Base-by-base conservation (phyloP, 2,113 vertebrate species). In the crab-eating macaque (Macaca fascicularis) region DNA sequence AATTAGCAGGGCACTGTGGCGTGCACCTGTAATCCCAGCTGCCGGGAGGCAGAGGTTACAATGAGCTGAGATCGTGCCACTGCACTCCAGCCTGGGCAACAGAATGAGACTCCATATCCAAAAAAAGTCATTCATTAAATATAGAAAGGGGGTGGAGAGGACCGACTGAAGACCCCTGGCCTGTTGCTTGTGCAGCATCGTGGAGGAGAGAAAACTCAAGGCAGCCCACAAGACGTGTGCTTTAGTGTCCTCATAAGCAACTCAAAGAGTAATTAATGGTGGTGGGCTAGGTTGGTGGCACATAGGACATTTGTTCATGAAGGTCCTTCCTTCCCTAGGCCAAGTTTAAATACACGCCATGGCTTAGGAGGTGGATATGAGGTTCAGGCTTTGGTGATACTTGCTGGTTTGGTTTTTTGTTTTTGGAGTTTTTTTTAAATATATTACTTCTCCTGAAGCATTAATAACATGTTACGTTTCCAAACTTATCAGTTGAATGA, bases 391-490 rank as follows among this genome's bases (percentile, higher is more conserved):
- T 97, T 72, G 97, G 97, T 30, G 96, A 69, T 57, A 92, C 90
- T 81, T 59, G 40, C 74, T 43, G 88, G 50, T 17, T 43, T 50
- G 23, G 50, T 93, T 81, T 43, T 93, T 20, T 38, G 79, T 75
- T 75, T 43, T 75, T 97, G 95, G 93, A 87, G 88, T 69, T 35
- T 69, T 67, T 35, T 0, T 0, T 0, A 64, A 64, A 32, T 14
- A 64, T 92, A 97, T 94, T 52, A 38, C 43, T 97, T 76, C 61
- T 69, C 64, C 32, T 30, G 0, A 27, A 70, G 92, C 89, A 82
- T 57, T 97, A 95, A 97, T 97, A 94, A 84, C 88, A 95, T 85
- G 92, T 94, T 96, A 90, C 35, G 70, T 88, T 98, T 95, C 84
- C 89, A 76, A 8, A 94, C 52, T 82, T 83, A 88, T 90, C 94